Base-by-base conservation (phyloP, 2,888 invertebrate species). In the Eudemis profundana region DNA sequence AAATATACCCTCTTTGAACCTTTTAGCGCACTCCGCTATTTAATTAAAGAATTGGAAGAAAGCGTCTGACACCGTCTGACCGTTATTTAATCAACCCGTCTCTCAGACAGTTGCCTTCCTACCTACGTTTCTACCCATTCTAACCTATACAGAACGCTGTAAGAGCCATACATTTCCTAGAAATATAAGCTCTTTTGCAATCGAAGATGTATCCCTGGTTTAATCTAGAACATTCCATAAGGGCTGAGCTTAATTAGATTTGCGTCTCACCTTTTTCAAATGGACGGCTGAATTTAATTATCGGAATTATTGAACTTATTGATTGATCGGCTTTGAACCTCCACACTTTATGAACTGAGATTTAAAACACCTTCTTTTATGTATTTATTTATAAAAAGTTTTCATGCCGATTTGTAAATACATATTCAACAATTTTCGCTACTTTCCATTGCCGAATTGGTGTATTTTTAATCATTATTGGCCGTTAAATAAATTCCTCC, bases 1-100 rank as follows among this genome's bases (percentile, higher is more conserved):
- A 33, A 33, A 33, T 33, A 33, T 33, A 23, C 33, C 44, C 56
- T 50, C 44, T 64, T 50, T 44, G 46, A 59, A 60, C 65, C 44
- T 59, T 57, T 57, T 53, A 60, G 46, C 53, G 57, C 51, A 8
- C 33, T 15, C 59, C 51, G 60, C 53, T 60, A 65, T 65, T 65
- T 65, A 60, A 65, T 65, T 65, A 65, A 51, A 60, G 65, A 59
- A 59, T 63, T 29, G 51, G 42, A 60, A 59, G 44, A 27, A 56
- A 56, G 53, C 27, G 50, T 5, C 46, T 60, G 60, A 65, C 59
- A 46, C 59, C 59, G 42, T 64, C 61, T 14, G 19, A 17, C 61
- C 49, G 61, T 29, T 60, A 29, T 60, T 65, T 65, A 65, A 65
- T 65, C 65, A 65, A 65, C 65, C 59, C 53, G 60, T 46, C 60